These are phyloP conservation scores for Synergus japonicus DNA, from an alignment of 2,888 invertebrate genomes.

Conservation along the genomic window DNA sequence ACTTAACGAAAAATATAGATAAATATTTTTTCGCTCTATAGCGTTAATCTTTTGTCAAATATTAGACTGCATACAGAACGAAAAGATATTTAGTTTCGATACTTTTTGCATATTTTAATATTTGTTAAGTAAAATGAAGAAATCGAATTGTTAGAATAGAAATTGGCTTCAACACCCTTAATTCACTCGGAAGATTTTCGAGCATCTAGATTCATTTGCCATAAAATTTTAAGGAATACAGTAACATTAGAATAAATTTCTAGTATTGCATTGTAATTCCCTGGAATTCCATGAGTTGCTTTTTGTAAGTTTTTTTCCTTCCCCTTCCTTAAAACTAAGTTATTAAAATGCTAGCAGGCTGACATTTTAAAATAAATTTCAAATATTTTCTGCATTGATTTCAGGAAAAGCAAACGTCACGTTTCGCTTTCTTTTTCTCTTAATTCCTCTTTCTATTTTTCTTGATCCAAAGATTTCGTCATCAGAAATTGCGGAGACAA, in stretches of 20 bases:
- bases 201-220: background rate
- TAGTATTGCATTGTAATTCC: background rate
- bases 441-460: background rate
- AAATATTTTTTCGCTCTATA: no score
- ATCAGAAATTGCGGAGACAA: background rate
- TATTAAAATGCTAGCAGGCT: background rate
- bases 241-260: background rate
- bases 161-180: no score
- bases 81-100: no score
- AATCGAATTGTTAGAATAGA: no score
- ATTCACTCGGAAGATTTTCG: background rate
- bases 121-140: no score
- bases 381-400: background rate
- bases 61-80: no score
- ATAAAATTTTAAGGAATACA: background rate
- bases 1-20: no score
- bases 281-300: background rate
- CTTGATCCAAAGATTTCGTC: background rate
- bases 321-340: background rate
- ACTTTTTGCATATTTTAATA: no score
- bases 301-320: background rate
- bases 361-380: background rate
- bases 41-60: no score
- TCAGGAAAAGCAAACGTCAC: background rate
- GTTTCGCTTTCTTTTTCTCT: background rate